A percentile compares a stretch with the other conserved stretches of the same genome.
These are phyloP conservation scores for Autographa pulchrina DNA, from an alignment of 2,888 invertebrate species.

Conservation along the genomic window DNA sequence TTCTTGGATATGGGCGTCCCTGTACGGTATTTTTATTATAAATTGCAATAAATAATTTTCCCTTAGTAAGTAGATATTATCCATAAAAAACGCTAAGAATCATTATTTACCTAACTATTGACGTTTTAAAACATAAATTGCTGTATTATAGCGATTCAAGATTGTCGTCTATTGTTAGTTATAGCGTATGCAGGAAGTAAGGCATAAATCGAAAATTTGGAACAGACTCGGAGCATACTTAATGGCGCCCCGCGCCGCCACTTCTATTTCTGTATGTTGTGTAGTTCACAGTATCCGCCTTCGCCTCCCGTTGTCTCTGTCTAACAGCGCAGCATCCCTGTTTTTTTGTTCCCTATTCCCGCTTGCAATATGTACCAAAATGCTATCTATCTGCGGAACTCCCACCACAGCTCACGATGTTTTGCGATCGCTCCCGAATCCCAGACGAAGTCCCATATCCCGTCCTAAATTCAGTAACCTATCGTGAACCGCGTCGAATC, in stretches of 20 bases:
- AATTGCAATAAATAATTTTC: too few species aligned
- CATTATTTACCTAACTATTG: too few species aligned
- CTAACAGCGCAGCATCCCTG: constrained; percentile 61
- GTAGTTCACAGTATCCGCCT: constrained; percentile 80
- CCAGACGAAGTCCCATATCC: constrained; percentile 67
- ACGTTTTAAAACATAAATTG: not conserved
- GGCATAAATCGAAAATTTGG: constrained; percentile 81
- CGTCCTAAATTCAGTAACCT: constrained; percentile 78
- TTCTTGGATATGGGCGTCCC: too few species aligned
- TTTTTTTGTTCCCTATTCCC: constrained; percentile 67
- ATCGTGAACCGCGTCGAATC: constrained; percentile 66
- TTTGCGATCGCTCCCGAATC: constrained; percentile 75
- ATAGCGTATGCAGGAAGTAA: constrained; percentile 75
- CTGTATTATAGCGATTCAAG: not conserved
- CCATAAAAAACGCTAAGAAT: too few species aligned
- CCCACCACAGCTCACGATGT: constrained; percentile 60
- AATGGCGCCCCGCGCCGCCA: constrained; percentile 68
- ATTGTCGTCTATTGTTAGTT: constrained; percentile 38
- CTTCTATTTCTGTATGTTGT: constrained; percentile 80
- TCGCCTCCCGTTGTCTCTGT: constrained; percentile 63
- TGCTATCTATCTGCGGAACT: constrained; percentile 58
- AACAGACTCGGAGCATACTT: constrained; percentile 65
- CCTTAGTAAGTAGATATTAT: too few species aligned
- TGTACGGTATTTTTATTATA: too few species aligned
- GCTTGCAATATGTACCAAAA: constrained; percentile 57